Evolutionary conservation across 2,113 vertebrate species (phyloP).

Genomic region (Garra rufa): DNA sequence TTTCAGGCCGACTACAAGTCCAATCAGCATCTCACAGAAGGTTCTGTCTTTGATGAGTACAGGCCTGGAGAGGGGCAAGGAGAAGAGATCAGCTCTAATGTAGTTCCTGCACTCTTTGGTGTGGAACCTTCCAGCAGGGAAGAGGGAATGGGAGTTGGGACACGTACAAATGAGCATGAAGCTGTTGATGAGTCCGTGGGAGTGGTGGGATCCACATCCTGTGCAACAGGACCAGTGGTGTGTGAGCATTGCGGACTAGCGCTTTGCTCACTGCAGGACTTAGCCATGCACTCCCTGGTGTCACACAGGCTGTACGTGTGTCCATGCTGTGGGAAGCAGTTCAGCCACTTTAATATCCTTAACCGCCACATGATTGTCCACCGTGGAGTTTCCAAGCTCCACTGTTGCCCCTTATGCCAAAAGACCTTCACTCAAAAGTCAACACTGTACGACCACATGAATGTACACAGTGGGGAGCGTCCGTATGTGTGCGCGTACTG

Average conservation of each 20-base stretch:
- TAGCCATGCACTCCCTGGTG: conserved; percentile 85
- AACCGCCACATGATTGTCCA: conserved; percentile 92
- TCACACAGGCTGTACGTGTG: conserved; percentile 89
- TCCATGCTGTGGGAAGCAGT: conserved; percentile 91
- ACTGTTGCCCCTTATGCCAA: conserved; percentile 88
- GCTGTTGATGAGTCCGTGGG: conserved; percentile 74
- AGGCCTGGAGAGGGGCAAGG: conserved; percentile 58
- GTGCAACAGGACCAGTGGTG: conserved; percentile 69
- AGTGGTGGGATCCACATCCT: conserved; percentile 77
- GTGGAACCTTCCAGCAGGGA: conserved; percentile 65
- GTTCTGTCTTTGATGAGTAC: conserved; percentile 65
- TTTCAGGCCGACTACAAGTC: conserved; percentile 68
- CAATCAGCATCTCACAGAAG: conserved; percentile 58
- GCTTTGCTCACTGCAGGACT: conserved; percentile 84
- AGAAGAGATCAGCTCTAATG: conserved; percentile 55
- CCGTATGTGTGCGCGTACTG: conserved; percentile 92
- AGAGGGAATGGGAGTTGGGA: conserved; percentile 64
- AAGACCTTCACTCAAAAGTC: conserved; percentile 95
- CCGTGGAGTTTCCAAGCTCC: conserved; percentile 82
- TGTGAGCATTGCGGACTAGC: conserved; percentile 87
- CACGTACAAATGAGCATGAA: conserved; percentile 58
- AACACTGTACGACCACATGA: conserved; percentile 92
- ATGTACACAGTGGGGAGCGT: conserved; percentile 90
- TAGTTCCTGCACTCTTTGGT: conserved; percentile 60
- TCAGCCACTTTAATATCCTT: conserved; percentile 91